These are phyloP conservation scores for Drosophila bocki DNA, from an alignment of 1,140 invertebrate genomes.

Conservation along the genomic window DNA sequence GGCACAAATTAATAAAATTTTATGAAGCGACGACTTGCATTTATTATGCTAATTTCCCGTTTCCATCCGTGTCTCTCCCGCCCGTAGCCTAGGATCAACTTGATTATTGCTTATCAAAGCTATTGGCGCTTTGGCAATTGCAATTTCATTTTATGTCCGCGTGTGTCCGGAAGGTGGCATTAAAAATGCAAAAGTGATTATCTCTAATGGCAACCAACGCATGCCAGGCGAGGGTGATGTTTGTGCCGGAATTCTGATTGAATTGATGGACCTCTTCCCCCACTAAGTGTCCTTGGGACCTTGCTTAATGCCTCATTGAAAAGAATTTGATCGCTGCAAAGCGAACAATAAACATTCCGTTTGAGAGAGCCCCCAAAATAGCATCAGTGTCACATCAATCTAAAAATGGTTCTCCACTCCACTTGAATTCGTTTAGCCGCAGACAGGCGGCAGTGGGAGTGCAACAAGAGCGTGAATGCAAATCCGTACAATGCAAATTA, in stretches of 20 bases:
- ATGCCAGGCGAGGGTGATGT: conserved; percentile 28
- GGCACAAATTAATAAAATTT: conserved; percentile 79
- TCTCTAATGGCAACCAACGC: conserved; percentile 74
- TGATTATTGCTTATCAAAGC: conserved; percentile 73
- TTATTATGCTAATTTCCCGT: conserved; percentile 73
- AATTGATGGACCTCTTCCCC: conserved; percentile 31
- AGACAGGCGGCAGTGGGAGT: conserved; percentile 67
- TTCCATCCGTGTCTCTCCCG: conserved; percentile 12
- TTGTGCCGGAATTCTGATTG: conserved; percentile 46
- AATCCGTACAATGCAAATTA: conserved; percentile 72
- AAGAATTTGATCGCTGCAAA: conserved; percentile 34
- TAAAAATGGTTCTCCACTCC: conserved; percentile 5
- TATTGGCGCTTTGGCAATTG: conserved; percentile 62
- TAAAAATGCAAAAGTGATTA: conserved; percentile 78
- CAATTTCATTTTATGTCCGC: conserved; percentile 67
- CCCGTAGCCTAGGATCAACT: conserved; percentile 25
- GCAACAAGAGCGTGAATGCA: conserved; percentile 31
- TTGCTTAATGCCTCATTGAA: conserved; percentile 13
- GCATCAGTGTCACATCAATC: conserved; percentile 35
- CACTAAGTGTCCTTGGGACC: not conserved
- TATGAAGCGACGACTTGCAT: conserved; percentile 58
- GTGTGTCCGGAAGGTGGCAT: conserved; percentile 32
- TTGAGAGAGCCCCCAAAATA: conserved; percentile 27
- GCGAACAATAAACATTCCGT: conserved; percentile 41
- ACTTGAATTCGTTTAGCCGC: conserved; percentile 40